phyloP scores from a whole-genome alignment of 2,888 invertebrate species.

The Phlogophora meticulosa region DNA sequence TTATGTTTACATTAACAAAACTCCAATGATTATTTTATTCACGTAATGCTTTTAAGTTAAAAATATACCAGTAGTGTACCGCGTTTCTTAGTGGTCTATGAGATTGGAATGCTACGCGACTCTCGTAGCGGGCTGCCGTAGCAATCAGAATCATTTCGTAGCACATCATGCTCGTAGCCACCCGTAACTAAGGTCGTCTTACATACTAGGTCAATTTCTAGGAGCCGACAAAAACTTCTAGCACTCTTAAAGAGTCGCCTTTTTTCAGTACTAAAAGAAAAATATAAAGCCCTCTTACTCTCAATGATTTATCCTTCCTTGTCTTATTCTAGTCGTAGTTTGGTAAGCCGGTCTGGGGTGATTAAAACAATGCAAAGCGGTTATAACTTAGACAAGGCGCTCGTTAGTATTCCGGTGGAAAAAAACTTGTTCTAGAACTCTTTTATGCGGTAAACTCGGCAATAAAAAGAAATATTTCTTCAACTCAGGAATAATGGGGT shows the following conservation, averaged over 20 bases:
- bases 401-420: constrained; percentile 57
- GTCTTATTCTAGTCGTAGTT: constrained; percentile 49
- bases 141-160: constrained; percentile 16
- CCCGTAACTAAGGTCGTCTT: too few relatives aligned
- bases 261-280: constrained; percentile 26
- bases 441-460: constrained; percentile 47
- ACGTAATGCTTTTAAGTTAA: neutral
- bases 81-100: constrained; percentile 10
- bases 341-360: constrained; percentile 40
- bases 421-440: constrained; percentile 53
- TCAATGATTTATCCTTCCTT: constrained; percentile 52
- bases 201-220: neutral
- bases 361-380: constrained; percentile 67
- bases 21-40: neutral
- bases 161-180: neutral
- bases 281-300: constrained; percentile 11
- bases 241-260: constrained; percentile 21
- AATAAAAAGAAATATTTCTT: constrained; percentile 52
- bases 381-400: constrained; percentile 59
- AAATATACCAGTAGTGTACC: neutral
- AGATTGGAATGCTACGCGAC: neutral
- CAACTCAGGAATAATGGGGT: constrained; percentile 28
- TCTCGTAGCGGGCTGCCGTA: neutral
- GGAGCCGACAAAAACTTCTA: neutral
- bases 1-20: neutral